A percentile compares a stretch with the other conserved stretches of the same genome.
These are phyloP conservation scores for Drosophila putrida DNA, from an alignment of 2,888 invertebrate species.

Conservation along the genomic window DNA sequence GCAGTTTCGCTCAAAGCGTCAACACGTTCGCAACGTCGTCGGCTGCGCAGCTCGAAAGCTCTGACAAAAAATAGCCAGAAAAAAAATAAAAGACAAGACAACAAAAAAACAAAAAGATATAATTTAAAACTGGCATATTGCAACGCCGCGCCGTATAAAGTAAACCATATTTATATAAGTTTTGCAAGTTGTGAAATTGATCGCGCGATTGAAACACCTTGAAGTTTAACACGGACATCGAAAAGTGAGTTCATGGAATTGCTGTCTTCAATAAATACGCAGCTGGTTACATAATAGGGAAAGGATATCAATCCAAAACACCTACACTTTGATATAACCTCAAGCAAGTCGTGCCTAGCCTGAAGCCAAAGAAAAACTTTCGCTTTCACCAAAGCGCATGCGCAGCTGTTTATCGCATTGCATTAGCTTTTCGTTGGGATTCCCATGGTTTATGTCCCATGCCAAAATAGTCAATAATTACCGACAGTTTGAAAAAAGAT, in stretches of 20 bases:
- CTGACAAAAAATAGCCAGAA: conserved; percentile 18
- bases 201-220: conserved; percentile 21
- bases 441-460: conserved; percentile 6
- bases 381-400: conserved; percentile 80
- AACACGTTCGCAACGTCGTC: conserved; percentile 81
- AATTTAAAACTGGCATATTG: conserved; percentile 56
- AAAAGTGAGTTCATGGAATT: conserved; percentile 55
- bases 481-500: conserved; percentile 1
- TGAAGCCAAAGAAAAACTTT: conserved; percentile 75
- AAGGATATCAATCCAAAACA: conserved; percentile 46
- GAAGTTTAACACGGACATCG: conserved; percentile 32
- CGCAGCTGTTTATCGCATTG: conserved; percentile 30
- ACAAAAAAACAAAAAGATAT: conserved; percentile 10
- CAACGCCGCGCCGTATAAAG: conserved; percentile 49
- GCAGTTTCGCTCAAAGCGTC: conserved; percentile 85
- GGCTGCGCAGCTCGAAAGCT: conserved; percentile 47
- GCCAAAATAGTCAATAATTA: not conserved
- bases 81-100: conserved; percentile 1
- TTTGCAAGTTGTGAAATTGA: conserved; percentile 71
- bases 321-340: conserved; percentile 33
- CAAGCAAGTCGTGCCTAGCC: conserved; percentile 20
- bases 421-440: conserved; percentile 45
- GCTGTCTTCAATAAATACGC: conserved; percentile 5
- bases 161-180: conserved; percentile 71
- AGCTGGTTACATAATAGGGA: conserved; percentile 53